Percentiles rank a stretch among this genome's conserved stretches.
Evolutionary conservation across 2,113 vertebrate genomes (phyloP).

Genomic region (Anarhynchus alexandrinus): DNA sequence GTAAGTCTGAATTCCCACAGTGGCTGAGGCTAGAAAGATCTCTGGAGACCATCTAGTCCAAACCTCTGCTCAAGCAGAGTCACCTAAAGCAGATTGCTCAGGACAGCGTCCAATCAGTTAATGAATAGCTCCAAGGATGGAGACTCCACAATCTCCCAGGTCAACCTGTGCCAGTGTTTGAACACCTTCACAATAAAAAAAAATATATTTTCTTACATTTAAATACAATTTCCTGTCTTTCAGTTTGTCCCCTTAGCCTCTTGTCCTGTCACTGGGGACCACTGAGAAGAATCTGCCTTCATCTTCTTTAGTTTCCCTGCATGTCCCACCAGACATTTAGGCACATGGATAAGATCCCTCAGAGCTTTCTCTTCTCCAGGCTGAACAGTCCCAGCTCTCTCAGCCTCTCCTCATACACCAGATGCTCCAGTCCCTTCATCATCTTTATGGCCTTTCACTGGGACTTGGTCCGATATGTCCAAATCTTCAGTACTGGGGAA

Average conservation of each 20-base stretch:
- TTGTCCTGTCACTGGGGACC: background rate
- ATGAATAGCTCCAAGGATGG: background rate
- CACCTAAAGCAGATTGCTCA: background rate
- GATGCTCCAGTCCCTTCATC: background rate
- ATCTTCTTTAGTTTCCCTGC: rapidly evolving
- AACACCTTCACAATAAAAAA: background rate
- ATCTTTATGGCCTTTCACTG: background rate
- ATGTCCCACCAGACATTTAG: too few species aligned
- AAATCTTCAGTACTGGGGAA: background rate
- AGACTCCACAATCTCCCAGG: background rate
- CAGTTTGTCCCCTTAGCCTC: background rate
- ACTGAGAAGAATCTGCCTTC: background rate
- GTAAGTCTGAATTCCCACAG: background rate
- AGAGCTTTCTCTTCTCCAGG: background rate
- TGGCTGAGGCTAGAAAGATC: background rate
- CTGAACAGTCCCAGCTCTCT: background rate
- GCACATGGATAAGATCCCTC: background rate
- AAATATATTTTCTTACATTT: background rate
- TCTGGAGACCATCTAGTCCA: background rate
- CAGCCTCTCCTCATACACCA: background rate
- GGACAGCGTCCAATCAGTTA: rapidly evolving
- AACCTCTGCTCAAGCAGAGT: background rate
- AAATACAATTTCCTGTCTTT: background rate
- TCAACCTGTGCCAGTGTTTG: background rate
- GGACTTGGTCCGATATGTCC: background rate